These are phyloP conservation scores for Semicossyphus pulcher DNA, from an alignment of 2,113 vertebrate species.

Conservation along the genomic window DNA sequence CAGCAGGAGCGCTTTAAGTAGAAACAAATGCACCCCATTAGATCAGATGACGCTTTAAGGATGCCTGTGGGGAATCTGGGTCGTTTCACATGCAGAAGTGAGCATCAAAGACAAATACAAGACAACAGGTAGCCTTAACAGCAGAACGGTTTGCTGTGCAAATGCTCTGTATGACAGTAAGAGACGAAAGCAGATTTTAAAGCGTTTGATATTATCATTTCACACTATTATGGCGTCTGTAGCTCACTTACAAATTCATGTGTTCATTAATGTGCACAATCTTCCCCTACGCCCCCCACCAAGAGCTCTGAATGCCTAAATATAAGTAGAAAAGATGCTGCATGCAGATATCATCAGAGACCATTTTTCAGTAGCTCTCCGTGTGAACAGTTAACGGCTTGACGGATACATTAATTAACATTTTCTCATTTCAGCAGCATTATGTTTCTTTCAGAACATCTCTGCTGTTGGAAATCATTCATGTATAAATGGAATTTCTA, in stretches of 20 bases:
- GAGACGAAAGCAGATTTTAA: not conserved
- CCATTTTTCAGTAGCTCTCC: too few species aligned
- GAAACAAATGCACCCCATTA: slow-evolving; percentile 18
- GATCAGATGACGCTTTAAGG: slow-evolving; percentile 14
- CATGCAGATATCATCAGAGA: too few species aligned
- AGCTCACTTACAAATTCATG: not conserved
- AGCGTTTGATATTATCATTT: not conserved
- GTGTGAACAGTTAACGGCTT: too few species aligned
- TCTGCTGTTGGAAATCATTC: too few species aligned
- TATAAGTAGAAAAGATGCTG: too few species aligned
- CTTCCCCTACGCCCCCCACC: too few species aligned
- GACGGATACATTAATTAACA: too few species aligned
- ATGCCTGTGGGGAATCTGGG: not conserved
- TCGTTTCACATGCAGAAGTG: not conserved
- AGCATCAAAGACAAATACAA: not conserved
- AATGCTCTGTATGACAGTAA: too few species aligned
- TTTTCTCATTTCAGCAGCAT: not conserved
- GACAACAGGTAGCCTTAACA: not conserved
- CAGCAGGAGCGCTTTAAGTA: slow-evolving; percentile 7
- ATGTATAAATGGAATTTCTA: too few species aligned
- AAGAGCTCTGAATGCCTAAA: too few species aligned
- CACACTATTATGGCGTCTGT: not conserved
- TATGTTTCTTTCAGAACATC: too few species aligned
- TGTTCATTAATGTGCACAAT: not conserved
- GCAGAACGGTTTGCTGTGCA: not conserved